phyloP scores from a whole-genome alignment of 92 coral and sea anemone genomes.

The Porites evermanni region DNA sequence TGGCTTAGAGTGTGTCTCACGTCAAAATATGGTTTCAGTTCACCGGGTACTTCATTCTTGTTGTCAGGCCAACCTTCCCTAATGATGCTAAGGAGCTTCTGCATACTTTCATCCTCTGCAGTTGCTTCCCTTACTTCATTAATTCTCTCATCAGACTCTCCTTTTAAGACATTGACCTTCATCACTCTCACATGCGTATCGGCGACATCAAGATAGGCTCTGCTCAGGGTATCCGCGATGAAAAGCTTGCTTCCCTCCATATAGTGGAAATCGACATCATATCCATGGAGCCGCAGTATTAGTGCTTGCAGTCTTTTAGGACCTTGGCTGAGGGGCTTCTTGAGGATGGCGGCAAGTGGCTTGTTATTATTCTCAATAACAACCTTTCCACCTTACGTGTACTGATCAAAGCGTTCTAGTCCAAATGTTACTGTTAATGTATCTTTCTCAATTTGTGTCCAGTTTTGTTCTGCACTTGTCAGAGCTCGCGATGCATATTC shows the following conservation, averaged over 20 bases:
- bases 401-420: slow-evolving; percentile 30
- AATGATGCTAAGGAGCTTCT: slow-evolving; percentile 18
- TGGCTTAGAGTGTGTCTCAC: slow-evolving; percentile 46
- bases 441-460: slow-evolving; percentile 52
- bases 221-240: no score
- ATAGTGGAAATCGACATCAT: slow-evolving; percentile 22
- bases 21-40: slow-evolving; percentile 48
- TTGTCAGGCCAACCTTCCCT: slow-evolving; percentile 59
- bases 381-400: slow-evolving; percentile 23
- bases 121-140: slow-evolving; percentile 62
- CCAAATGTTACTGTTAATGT: slow-evolving; percentile 38
- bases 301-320: slow-evolving; percentile 43
- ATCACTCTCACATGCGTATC: no score
- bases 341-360: slow-evolving; percentile 34
- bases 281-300: slow-evolving; percentile 15
- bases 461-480: slow-evolving; percentile 29
- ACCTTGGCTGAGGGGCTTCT: slow-evolving; percentile 38
- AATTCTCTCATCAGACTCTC: slow-evolving; percentile 48
- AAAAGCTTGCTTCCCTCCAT: no score
- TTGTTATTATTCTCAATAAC: slow-evolving; percentile 37
- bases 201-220: no score
- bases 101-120: slow-evolving; percentile 33
- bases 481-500: slow-evolving; percentile 49
- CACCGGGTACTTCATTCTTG: slow-evolving; percentile 39
- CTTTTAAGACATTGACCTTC: slow-evolving; percentile 38